Evolutionary conservation across 2,113 vertebrate genomes (phyloP).

Genomic region (Cichladusa arquata): DNA sequence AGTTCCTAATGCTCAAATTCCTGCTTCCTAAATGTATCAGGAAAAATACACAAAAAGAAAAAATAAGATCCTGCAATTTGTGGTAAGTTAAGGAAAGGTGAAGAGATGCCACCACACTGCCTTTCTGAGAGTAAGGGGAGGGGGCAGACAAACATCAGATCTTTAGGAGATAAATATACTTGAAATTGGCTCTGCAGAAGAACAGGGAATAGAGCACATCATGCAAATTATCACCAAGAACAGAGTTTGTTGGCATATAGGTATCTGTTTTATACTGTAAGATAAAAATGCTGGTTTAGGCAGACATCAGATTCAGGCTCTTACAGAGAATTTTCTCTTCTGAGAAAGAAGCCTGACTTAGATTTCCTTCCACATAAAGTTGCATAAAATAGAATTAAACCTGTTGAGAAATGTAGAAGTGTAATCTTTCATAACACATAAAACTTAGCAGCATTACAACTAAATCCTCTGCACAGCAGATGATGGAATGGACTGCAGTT

Average conservation of each 20-base stretch:
- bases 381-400: neutral
- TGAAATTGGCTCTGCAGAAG: neutral
- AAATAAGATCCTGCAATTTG: neutral
- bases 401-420: neutral
- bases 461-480: neutral
- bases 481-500: neutral
- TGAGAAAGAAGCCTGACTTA: neutral
- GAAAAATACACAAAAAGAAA: neutral
- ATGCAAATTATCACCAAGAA: neutral
- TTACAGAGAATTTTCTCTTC: neutral
- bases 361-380: neutral
- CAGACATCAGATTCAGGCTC: neutral
- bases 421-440: neutral
- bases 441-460: neutral
- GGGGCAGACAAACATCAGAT: neutral
- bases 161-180: neutral
- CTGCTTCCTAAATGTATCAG: neutral
- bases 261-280: neutral
- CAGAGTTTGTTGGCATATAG: neutral
- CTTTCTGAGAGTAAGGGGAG: neutral
- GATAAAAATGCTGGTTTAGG: neutral
- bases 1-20: neutral
- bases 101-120: neutral
- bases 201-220: neutral
- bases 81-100: neutral